Evolutionary conservation across 2,113 vertebrate genomes (phyloP), one percentile per base, ranked within the genome.

Genomic region (Hoplias malabaricus): DNA sequence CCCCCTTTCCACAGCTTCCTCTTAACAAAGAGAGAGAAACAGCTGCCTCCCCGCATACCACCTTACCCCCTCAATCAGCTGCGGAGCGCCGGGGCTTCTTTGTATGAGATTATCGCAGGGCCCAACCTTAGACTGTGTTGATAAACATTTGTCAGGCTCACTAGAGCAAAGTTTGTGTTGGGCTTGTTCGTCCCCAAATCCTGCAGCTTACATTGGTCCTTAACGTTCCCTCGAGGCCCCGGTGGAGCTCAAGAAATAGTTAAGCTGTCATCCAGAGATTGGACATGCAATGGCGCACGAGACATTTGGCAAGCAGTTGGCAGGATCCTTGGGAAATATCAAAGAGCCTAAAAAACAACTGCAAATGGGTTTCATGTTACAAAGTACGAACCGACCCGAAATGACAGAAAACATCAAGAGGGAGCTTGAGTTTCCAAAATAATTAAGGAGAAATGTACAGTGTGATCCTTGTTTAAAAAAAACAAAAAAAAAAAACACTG

Each of bases 251-350:
- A 86, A 89, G 88, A 91, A 92, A 89, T 86, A 84, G 87, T 90
- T 92, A 85, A 88, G 75, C 92, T 94, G 91, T 91, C 90, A 87
- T 72, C 70, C 86, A 86, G 86, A 87, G 86, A 90, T 88, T 73
- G 82, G 84, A 88, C 87, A 88, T 81, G 79, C 83, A 90, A 77
- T 78, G 83, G 85, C 84, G 75, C 83, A 80, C 68, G 31, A 81
- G 81, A 85, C 85, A 83, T 14, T 36, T 38, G 82, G 25, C 78
- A 84, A 86, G 82, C 82, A 89, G 89, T 89, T 89, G 86, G 84
- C 65, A 80, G 81, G 77, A 88, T 89, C 89, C 87, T 89, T 73
- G 84, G 83, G 87, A 79, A 85, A 78, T 33, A 80, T 89, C 82
- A 90, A 92, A 92, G 84, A 73, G 31, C 78, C 75, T 82, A 56